Base-by-base conservation (phyloP, 2,113 vertebrate genomes). In the Atlantisia rogersi region DNA sequence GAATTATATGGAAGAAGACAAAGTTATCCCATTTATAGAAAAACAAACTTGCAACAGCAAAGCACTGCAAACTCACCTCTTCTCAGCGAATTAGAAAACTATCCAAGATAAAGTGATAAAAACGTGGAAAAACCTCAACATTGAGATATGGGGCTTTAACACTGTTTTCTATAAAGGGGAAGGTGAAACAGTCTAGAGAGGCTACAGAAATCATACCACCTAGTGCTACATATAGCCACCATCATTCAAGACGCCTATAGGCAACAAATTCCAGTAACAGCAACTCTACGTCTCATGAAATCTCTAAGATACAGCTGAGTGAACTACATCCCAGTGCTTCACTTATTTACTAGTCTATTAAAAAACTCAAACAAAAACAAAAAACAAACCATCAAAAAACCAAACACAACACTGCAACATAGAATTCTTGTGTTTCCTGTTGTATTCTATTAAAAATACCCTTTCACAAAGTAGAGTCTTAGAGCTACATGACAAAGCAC, bases 221-320 rank as follows among this genome's bases (percentile, higher is more conserved):
- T 12, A 75, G 26, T 24, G 52, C 3, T 46, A 68, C 1, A 29
- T 5, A 74, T 0, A 44, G 7, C 12, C 42, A 74, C 9, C 19
- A 39, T n/a, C 15, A 39, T 24, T 82, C 16, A 25, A 77, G 19
- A 63, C 21, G 65, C 9, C 55, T 35, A 68, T 0, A 56, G 35
- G 13, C 32, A 92, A 79, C 20, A 79, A 63, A 46, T 31, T 60
- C 50, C 74, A 84, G n/a, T 15, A 88, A 46, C 6, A 15, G 26
- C 24, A 80, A 26, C 35, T 40, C 14, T 13, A 12, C 2, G 10
- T 18, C 56, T 79, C 78, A 56, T 29, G 15, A 10, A 15, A 74
- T 22, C 35, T 60, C 21, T 31, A 68, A 4, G 6, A 79, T 39
- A 52, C 4, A 55, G 16, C 6, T 56, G 1, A 0, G 3, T 42